Evolutionary conservation across 2,888 invertebrate genomes (phyloP), one percentile per base, ranked within the genome.

Genomic region (Limnephilus rhombicus): DNA sequence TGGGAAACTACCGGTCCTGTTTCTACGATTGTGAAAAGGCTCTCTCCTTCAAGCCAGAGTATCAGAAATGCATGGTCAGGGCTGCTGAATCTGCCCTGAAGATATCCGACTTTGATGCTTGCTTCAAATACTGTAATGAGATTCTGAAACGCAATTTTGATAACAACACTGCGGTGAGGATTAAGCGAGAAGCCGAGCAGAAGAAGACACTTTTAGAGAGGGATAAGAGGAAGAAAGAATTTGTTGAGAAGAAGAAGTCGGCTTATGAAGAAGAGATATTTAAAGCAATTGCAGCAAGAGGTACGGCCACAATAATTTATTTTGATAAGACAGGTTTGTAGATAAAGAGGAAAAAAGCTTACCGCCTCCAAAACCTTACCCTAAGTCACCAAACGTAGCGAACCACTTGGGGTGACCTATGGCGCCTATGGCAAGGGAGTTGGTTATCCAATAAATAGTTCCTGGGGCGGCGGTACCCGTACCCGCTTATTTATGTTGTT

Each of bases 1-100:
- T 99, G 53, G 97, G 98, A 95, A 98, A 98, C 95, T 98, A 97
- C 95, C 96, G 98, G 94, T 98, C 98, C 3, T 96, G 98, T 15
- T 95, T 99, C 29, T 96, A 96, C 93, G 99, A 99, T 95, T 98
- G 98, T 93, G 97, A 98, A 94, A 96, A 96, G 94, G 98, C 99
- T 0, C 94, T 99, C 37, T 97, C 97, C 94, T 96, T 98, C 85
- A 98, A 98, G 94, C 97, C 98, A 0, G 96, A 97, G 93, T 98
- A 99, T 95, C 95, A 96, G 0, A 99, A 99, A 96, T 98, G 98
- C 0, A 95, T 97, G 91, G 95, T 97, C 68, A 96, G 98, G 94
- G 98, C 98, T 1, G 98, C 98, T 0, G 97, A 98, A 93, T 98
- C 98, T 94, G 97, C 97, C 90, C 96, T 97, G 91, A 96, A 97